Evolutionary conservation across 2,888 invertebrate genomes (phyloP), one percentile per base, ranked within the genome.

Genomic region (Clostera curtula): DNA sequence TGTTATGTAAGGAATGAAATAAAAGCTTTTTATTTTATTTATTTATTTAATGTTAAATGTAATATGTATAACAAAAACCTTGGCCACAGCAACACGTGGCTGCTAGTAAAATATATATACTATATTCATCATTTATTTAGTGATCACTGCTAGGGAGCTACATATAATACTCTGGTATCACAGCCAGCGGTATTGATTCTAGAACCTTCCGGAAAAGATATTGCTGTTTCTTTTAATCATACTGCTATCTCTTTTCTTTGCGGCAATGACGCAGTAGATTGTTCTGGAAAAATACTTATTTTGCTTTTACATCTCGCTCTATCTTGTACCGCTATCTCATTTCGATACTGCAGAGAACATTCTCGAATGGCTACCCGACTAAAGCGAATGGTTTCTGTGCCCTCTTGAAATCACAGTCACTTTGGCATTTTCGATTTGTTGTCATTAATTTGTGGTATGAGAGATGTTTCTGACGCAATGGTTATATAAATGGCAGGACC

Each of bases 291-390:
- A 16, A 3, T 27, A 27, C 13, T 33, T 34, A 19, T 24, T 36
- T 31, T 6, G 19, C 43, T 27, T 24, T 18, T 7, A 10, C 17
- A 6, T 41, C 37, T 25, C 28, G 23, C 20, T 50, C 29, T 34
- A 33, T 32, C 34, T 13, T 27, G 23, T 46, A 21, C 20, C 12
- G 19, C 14, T 25, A 16, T 65, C 57, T 52, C 57, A n/a, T 46
- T 39, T 54, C 34, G 26, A 21, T 39, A 29, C 33, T 23, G 25
- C 28, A 40, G 19, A 25, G 49, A 53, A 69, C 22, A 32, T 64
- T 69, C 71, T 57, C 60, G 70, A 70, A 64, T 5, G 32, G 32
- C 39, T 40, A 57, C 23, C 9, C 57, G 34, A 34, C 50, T 25
- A 43, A 37, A 12, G 52, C 25, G 0, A 34, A 32, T 20, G 21